A percentile compares a stretch with the other conserved stretches of the same genome.
Conservation (phyloP, 2,113 vertebrate species). For the Panurus biarmicus region DNA sequence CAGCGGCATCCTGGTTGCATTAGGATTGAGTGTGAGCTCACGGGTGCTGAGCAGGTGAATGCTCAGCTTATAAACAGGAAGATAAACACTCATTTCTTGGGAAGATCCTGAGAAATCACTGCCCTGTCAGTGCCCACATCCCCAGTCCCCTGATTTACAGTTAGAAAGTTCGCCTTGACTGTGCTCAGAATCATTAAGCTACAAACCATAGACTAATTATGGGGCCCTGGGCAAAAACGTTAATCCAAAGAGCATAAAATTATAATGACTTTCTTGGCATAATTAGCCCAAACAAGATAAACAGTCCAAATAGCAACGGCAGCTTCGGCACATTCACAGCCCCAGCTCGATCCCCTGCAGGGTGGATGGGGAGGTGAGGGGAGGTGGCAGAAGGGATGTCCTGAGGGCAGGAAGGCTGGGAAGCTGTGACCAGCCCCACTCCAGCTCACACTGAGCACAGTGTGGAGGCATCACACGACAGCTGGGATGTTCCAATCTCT, state of each 20-base stretch:
- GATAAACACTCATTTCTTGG: not conserved
- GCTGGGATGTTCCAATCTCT: not conserved
- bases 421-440: not conserved
- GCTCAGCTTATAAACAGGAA: not conserved
- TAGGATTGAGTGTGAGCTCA: not conserved
- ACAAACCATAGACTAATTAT: slow-evolving; percentile 53
- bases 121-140: not conserved
- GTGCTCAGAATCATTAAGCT: slow-evolving; percentile 28
- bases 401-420: not conserved
- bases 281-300: slow-evolving; percentile 62
- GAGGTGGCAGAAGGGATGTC: not conserved
- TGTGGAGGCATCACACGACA: not conserved
- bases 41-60: not conserved
- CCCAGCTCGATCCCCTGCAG: not conserved
- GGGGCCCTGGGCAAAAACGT: slow-evolving; percentile 45
- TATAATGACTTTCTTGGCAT: slow-evolving; percentile 53
- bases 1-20: not conserved
- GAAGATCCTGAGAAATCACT: not conserved
- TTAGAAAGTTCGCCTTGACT: not conserved
- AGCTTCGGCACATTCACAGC: not conserved
- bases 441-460: rapidly evolving
- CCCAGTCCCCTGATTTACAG: not conserved
- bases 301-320: not conserved
- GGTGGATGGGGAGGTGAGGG: not conserved
- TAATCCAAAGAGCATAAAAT: slow-evolving; percentile 63